Base-by-base conservation (phyloP, 2,113 vertebrate species). In the Eptatretus burgeri region DNA sequence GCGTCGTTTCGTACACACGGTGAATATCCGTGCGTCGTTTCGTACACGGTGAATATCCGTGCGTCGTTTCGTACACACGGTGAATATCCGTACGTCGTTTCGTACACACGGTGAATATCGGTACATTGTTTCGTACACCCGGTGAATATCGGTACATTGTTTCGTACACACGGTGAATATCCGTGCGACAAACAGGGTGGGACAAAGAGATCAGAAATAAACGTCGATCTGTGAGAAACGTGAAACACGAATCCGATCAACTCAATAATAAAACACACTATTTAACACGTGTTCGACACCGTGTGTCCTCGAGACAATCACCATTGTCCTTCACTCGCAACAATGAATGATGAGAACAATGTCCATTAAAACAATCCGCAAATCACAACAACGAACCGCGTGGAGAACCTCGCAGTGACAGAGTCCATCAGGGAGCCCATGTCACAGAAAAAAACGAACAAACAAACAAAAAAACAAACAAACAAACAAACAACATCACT, bases 311-410 rank as follows among this genome's bases (percentile, higher is more conserved):
- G n/a, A n/a, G n/a, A n/a, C n/a, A n/a, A n/a, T n/a, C n/a, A n/a
- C 51, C 50, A 63, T 49, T 51, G 65, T 49, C 49, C 60, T 52
- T n/a, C 62, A 62, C 52, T 56, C 52, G 51, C 41, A 60, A 63
- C 51, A 18, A 63, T 27, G 20, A 27, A 27, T 51, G 50, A 64
- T 52, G 51, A 66, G 51, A 41, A 51, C 63, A 66, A 66, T 63
- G 49, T 49, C 66, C 66, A 64, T 63, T 63, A 63, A 62, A 64
- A 66, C 64, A 63, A 51, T 41, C 20, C 63, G 64, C 51, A 66
- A 66, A 20, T 63, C 66, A 27, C 66, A 14, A n/a, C 64, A 51
- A 49, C 64, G 51, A 50, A 17, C 1, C 18, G 18, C 18, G 16
- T 60, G 18, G 18, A n/a, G 5, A 60, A 60, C 16, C 16, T 5